These are phyloP conservation scores for Ceramica pisi DNA, from an alignment of 2,888 invertebrate species.

Conservation along the genomic window DNA sequence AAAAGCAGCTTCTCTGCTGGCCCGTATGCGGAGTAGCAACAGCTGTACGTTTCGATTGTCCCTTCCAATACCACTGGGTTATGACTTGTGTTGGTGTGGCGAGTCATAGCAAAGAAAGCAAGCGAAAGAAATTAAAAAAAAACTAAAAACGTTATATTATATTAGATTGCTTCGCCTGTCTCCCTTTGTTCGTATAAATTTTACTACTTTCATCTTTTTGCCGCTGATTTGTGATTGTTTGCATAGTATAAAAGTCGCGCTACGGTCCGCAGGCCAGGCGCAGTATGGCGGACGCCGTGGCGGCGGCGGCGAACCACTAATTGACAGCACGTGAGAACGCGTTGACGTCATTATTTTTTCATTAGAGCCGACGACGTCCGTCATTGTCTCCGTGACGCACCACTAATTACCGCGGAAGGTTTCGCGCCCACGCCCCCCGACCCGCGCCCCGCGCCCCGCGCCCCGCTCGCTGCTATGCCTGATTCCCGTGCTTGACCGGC, in stretches of 20 bases:
- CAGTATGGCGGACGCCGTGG: background rate
- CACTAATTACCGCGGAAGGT: conserved; percentile 32
- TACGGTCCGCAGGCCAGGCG: background rate
- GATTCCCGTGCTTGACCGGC: background rate
- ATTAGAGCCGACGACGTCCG: conserved; percentile 50
- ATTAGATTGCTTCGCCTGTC: background rate
- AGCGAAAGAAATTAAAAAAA: no score
- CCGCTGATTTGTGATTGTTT: no score
- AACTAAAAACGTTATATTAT: no score
- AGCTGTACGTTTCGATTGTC: no score
- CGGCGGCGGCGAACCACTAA: background rate
- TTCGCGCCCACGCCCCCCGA: background rate
- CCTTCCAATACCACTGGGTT: no score
- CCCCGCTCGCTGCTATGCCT: background rate
- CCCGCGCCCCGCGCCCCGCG: background rate
- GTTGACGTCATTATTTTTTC: conserved; percentile 59
- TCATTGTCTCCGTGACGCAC: conserved; percentile 32
- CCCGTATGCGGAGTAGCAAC: no score
- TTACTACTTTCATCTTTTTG: no score
- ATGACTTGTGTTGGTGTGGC: no score
- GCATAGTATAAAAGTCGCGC: no score
- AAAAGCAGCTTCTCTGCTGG: no score
- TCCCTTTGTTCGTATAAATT: no score
- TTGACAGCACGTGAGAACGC: conserved; percentile 4
- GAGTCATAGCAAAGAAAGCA: no score